Percentiles rank a stretch among this genome's conserved stretches.
These are phyloP conservation scores for Augiades crinisus DNA, from an alignment of 2,888 invertebrate species.

Conservation along the genomic window DNA sequence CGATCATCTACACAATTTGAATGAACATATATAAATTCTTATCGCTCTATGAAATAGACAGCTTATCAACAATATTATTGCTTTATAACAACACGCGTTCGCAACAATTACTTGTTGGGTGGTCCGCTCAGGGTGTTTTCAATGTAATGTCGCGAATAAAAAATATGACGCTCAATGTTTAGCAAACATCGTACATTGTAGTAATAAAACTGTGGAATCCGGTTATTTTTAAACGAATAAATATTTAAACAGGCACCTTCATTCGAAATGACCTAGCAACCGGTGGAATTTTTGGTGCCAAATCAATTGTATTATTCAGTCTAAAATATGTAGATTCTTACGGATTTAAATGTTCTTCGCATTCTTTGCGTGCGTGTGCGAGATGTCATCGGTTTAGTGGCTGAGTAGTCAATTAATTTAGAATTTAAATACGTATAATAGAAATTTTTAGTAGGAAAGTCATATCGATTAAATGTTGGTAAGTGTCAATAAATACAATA, in stretches of 20 bases:
- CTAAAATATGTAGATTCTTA: neutral
- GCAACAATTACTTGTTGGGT: slow-evolving; percentile 43
- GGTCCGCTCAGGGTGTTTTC: slow-evolving; percentile 41
- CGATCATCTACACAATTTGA: neutral
- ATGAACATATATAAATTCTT: slow-evolving; percentile 17
- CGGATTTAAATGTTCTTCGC: neutral
- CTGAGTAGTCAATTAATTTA: neutral
- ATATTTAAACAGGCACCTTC: slow-evolving; percentile 4
- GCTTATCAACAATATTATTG: slow-evolving; percentile 55
- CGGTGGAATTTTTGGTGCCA: neutral
- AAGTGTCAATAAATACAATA: no score
- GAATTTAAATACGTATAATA: no score
- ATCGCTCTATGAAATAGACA: slow-evolving; percentile 38
- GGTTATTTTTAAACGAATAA: slow-evolving; percentile 10
- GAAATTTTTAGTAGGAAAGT: no score
- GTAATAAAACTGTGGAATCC: slow-evolving; percentile 28
- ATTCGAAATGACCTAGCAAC: neutral
- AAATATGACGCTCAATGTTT: slow-evolving; percentile 46
- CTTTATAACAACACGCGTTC: slow-evolving; percentile 51
- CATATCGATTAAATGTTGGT: no score
- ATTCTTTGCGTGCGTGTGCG: neutral
- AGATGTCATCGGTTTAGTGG: neutral
- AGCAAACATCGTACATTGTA: slow-evolving; percentile 55
- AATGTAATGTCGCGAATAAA: slow-evolving; percentile 43
- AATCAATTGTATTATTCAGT: neutral